Base-by-base conservation (phyloP, 1,140 invertebrate species). In the Magallana gigas region DNA sequence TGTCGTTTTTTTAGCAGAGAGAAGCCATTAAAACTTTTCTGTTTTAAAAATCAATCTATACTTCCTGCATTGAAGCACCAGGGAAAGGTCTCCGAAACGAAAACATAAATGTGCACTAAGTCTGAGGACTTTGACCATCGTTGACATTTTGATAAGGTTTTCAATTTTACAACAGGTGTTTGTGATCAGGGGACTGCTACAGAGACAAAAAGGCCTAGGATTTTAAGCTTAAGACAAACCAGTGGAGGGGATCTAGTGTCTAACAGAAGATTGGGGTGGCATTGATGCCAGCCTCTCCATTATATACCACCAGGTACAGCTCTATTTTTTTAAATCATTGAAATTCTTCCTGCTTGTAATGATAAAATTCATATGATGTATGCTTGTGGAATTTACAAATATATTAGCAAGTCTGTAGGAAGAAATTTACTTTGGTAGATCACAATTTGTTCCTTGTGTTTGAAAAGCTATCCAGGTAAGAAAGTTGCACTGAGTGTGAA, bases 131-230 rank as follows among this genome's bases (percentile, higher is more conserved):
- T 8, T 29, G 23, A 29, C 23, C 11, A 12, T 12, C 8, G 23
- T 36, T 23, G 68, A 76, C 68, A 76, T 12, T 76, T 48, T 76
- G 8, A 76, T 76, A 29, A 29, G 23, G 5, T 29, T 76, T 36
- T 76, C 68, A 23, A 76, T 76, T 76, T 76, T 76, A 29, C 68
- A 36, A 76, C 68, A 76, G 68, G 68, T 76, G 68, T 76, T 76
- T 18, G 36, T 76, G 36, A 23, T 29, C 23, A 29, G 68, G 2
- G 36, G 36, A 48, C 36, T 48, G 0, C 36, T 48, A 48, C 36
- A 5, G 12, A 76, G 18, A 18, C 60, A 62, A 62, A 11, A n/a
- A 62, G 60, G 11, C 23, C 23, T 29, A 12, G 12, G 29, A 29
- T 64, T 64, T 64, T 36, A 8, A 29, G 23, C 68, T 29, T 29